Evolutionary conservation across 1,140 invertebrate species (phyloP).

Genomic region (Zaprionus davidi): DNA sequence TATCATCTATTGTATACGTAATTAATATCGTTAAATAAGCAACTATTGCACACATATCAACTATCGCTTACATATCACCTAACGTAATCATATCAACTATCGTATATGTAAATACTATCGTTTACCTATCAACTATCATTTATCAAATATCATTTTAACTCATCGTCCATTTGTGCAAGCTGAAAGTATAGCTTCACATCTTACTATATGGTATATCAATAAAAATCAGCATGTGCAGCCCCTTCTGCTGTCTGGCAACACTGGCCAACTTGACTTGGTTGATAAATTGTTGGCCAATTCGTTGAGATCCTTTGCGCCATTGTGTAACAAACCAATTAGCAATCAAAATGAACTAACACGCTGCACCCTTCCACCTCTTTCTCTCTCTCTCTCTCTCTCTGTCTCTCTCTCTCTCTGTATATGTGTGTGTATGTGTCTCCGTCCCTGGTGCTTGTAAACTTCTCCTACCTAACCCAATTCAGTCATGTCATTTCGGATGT

Average conservation of each 20-base stretch:
- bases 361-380: constrained; percentile 13
- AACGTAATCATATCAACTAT: too few species aligned
- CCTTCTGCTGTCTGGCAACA: neutral
- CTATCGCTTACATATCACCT: too few species aligned
- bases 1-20: too few species aligned
- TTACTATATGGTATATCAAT: neutral
- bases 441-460: neutral
- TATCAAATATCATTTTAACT: too few species aligned
- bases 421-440: neutral
- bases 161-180: too few species aligned
- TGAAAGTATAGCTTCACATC: neutral
- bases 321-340: constrained; percentile 84
- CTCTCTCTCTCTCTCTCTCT: neutral
- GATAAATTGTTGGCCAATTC: constrained; percentile 82
- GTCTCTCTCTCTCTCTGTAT: neutral
- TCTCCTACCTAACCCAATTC: constrained; percentile 6
- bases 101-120: too few species aligned
- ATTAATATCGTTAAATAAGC: too few species aligned
- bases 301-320: constrained; percentile 77
- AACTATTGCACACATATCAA: too few species aligned
- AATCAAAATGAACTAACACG: constrained; percentile 84
- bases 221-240: constrained; percentile 1
- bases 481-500: constrained; percentile 45
- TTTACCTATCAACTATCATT: neutral
- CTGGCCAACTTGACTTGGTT: constrained; percentile 35